phyloP scores from a whole-genome alignment of 2,888 invertebrate genomes.

The Phania funesta region DNA sequence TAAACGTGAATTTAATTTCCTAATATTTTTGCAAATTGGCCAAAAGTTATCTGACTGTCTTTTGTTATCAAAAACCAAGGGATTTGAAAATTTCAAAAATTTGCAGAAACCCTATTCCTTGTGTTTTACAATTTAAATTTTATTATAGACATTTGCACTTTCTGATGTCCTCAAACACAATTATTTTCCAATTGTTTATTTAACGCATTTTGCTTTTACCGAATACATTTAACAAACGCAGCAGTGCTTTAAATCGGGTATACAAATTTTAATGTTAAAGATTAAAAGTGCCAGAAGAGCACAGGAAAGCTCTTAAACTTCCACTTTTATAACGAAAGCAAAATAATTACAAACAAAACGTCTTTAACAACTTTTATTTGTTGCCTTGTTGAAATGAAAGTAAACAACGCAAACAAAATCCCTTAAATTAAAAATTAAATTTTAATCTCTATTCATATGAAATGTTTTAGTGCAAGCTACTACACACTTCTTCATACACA shows the following conservation, averaged over 20 bases:
- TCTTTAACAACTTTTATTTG: constrained; percentile 61
- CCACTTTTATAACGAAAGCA: constrained; percentile 19
- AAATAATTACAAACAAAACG: constrained; percentile 54
- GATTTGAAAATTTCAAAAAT: no score
- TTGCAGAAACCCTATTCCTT: no score
- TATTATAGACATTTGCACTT: no score
- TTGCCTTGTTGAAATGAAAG: constrained; percentile 64
- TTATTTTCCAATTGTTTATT: no score
- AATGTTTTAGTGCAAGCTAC: constrained; percentile 36
- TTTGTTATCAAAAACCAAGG: no score
- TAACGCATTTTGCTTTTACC: no score
- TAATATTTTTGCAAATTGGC: no score
- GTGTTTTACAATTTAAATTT: no score
- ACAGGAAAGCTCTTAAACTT: constrained; percentile 30
- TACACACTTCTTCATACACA: neutral
- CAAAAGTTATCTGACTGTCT: no score
- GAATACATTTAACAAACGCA: no score
- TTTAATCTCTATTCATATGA: constrained; percentile 74
- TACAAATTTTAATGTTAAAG: constrained; percentile 12
- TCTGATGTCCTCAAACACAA: no score
- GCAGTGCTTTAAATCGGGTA: neutral
- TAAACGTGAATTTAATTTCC: no score
- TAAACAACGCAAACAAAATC: constrained; percentile 76
- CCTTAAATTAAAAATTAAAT: constrained; percentile 79
- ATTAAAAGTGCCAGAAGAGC: constrained; percentile 14